Evolutionary conservation across 2,797 vertebrate species (phyloP), one percentile per base, ranked within the genome.

Genomic region (Enteromius afrohamiltoni): DNA sequence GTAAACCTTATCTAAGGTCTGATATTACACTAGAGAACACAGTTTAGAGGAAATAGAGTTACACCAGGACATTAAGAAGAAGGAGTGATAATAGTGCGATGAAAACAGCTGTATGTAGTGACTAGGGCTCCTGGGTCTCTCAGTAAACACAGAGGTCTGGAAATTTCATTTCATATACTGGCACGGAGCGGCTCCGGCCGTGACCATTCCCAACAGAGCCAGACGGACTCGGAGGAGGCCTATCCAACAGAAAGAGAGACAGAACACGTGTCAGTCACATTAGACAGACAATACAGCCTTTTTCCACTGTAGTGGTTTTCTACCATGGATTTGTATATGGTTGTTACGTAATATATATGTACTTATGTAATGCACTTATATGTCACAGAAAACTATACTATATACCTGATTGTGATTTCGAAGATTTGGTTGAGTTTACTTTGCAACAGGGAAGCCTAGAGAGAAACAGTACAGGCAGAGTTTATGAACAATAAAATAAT

Each of bases 361-460:
- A 42, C 10, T 42, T 42, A 42, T 42, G 9, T 42, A 2, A 42
- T 42, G 9, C 9, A 42, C 40, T 42, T 42, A 10, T 42, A 42
- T 42, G 26, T 49, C 31, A 10, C 16, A 62, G n/a, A 58, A 55
- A 34, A 8, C 14, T 29, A 31, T 45, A 55, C 73, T 53, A 80
- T 64, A 4, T 82, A 87, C 86, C 86, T 87, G 82, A 97, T 95
- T 76, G 96, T 97, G 91, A 96, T 92, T 81, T 97, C 95, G 2
- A 97, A 97, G 86, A 97, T 96, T 91, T 95, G 95, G 77, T 97
- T 95, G 84, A 97, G 95, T 84, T 96, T 97, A 85, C 93, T 96
- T 89, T 97, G 97, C 82, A 97, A 92, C 80, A 95, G 85, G 0
- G 93, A 95, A 0, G 95, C 93, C 96, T 97, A 64, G 26, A 49